Evolutionary conservation across 2,113 vertebrate species (phyloP).

Genomic region (Lepus timidus): DNA sequence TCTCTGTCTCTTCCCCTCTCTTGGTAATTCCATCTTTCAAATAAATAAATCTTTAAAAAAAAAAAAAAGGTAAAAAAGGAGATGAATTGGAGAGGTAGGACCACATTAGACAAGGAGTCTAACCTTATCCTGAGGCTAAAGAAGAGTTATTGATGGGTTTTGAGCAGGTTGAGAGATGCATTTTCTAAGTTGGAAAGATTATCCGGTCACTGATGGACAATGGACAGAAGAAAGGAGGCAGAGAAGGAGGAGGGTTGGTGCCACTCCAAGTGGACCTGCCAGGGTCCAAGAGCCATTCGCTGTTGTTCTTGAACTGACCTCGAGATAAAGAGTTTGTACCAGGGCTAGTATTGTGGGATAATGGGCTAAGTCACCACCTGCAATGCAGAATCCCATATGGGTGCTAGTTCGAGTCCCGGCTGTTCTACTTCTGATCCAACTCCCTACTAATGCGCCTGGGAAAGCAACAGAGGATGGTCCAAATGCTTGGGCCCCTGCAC

Average conservation of each 20-base stretch:
- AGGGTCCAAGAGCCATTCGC: not conserved
- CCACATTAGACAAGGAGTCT: not conserved
- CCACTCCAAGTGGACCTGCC: not conserved
- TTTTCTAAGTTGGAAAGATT: not conserved
- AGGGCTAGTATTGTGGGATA: too few relatives aligned
- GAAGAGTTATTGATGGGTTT: not conserved
- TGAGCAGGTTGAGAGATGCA: not conserved
- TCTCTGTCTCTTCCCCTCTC: too few relatives aligned
- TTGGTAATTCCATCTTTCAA: too few relatives aligned
- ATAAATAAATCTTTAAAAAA: too few relatives aligned
- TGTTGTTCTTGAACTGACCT: not conserved
- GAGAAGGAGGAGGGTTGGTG: not conserved
- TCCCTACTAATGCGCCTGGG: too few relatives aligned
- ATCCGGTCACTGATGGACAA: not conserved
- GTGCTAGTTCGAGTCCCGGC: too few relatives aligned
- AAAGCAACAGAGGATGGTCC: too few relatives aligned
- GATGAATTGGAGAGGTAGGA: not conserved
- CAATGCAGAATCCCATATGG: too few relatives aligned
- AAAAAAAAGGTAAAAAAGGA: not conserved
- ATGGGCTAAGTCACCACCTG: too few relatives aligned
- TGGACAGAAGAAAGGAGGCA: not conserved
- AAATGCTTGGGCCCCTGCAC: too few relatives aligned
- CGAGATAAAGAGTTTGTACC: not conserved
- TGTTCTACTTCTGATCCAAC: too few relatives aligned
- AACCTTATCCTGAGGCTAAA: not conserved